A percentile compares a stretch with the other conserved stretches of the same genome.
These are phyloP conservation scores for Polydrusus pterygomalis DNA, from an alignment of 2,888 invertebrate genomes.

Conservation along the genomic window DNA sequence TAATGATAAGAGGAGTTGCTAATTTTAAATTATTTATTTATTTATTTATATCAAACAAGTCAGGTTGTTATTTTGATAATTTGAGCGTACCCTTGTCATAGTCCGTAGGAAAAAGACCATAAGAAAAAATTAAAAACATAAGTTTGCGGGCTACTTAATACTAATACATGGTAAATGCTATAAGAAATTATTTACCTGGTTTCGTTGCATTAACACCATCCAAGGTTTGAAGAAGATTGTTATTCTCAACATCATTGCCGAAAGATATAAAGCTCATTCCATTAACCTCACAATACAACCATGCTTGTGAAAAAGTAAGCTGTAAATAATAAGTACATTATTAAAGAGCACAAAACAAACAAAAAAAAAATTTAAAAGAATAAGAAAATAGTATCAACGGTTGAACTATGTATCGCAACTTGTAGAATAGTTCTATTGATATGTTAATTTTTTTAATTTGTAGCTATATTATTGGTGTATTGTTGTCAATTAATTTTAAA, in stretches of 20 bases:
- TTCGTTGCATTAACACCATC: not conserved
- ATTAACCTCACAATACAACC: not conserved
- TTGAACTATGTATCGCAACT: not conserved
- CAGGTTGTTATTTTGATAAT: too few species aligned
- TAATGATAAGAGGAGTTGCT: too few species aligned
- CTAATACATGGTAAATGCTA: too few species aligned
- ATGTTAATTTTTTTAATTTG: too few species aligned
- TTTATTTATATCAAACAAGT: too few species aligned
- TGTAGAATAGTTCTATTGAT: not conserved
- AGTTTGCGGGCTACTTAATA: too few species aligned
- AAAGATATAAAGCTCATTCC: slow-evolving; percentile 4
- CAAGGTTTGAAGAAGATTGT: not conserved
- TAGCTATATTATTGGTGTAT: too few species aligned
- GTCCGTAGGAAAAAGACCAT: too few species aligned
- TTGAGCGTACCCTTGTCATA: too few species aligned
- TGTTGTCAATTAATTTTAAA: not conserved
- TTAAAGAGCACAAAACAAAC: not conserved
- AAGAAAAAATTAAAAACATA: too few species aligned
- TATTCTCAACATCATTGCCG: not conserved
- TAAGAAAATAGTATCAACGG: not conserved
- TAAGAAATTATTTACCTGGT: not conserved
- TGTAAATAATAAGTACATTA: not conserved
- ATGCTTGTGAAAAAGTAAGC: not conserved
- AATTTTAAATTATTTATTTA: too few species aligned
- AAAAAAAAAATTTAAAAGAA: not conserved